These are phyloP conservation scores for Pyrrhia umbra DNA, from an alignment of 2,888 invertebrate genomes.

Conservation along the genomic window DNA sequence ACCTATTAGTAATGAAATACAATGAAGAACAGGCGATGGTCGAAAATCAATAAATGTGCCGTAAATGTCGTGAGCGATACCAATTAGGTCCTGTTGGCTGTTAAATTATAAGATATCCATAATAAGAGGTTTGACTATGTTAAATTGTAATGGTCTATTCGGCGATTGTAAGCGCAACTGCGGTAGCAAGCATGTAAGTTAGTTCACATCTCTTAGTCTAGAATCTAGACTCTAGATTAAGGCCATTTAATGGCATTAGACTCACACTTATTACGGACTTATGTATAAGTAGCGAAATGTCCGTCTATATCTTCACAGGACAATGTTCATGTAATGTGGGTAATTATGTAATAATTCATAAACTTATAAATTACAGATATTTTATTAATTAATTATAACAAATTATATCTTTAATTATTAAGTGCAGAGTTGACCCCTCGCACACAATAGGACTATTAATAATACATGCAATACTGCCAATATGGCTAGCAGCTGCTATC, in stretches of 20 bases:
- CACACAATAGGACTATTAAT: constrained; percentile 12
- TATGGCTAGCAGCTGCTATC: constrained; percentile 52
- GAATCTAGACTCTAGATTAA: too few relatives aligned
- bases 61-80: constrained; percentile 44
- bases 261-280: too few relatives aligned
- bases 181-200: too few relatives aligned
- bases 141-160: not conserved
- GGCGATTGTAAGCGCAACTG: too few relatives aligned
- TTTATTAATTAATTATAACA: too few relatives aligned
- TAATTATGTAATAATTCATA: too few relatives aligned
- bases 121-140: constrained; percentile 9
- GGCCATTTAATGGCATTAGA: too few relatives aligned
- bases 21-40: constrained; percentile 1
- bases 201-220: too few relatives aligned
- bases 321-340: too few relatives aligned
- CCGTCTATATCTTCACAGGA: too few relatives aligned
- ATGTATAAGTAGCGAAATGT: too few relatives aligned
- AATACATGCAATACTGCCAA: constrained; percentile 26
- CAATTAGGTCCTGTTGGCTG: constrained; percentile 28
- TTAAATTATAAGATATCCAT: constrained; percentile 25
- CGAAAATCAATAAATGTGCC: constrained; percentile 45
- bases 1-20: constrained; percentile 21
- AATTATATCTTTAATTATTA: constrained; percentile 7
- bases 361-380: too few relatives aligned
- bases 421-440: not conserved